Percentiles rank a stretch among this genome's conserved stretches.
phyloP scores from a whole-genome alignment of 2,797 vertebrate genomes.

The Cryptoprocta ferox region DNA sequence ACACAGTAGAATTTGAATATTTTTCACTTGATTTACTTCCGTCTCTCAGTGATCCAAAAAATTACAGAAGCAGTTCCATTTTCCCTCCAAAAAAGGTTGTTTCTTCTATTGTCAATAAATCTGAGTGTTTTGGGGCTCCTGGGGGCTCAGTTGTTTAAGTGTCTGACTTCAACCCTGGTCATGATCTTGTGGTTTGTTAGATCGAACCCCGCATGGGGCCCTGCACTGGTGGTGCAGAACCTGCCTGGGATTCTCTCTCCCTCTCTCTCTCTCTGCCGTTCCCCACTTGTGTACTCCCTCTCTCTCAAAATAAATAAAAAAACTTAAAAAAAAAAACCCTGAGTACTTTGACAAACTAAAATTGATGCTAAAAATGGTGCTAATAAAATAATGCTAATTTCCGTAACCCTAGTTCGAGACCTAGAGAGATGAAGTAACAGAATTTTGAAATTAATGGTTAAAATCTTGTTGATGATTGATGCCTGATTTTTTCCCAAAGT shows the following conservation, averaged over 20 bases:
- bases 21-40: conserved; percentile 2
- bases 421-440: not conserved
- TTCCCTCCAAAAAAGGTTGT: not conserved
- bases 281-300: too few species aligned
- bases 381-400: not conserved
- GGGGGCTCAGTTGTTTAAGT: too few species aligned
- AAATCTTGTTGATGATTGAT: not conserved
- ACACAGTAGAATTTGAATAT: conserved; percentile 1
- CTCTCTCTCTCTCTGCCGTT: too few species aligned
- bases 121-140: not conserved
- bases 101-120: not conserved
- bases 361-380: too few species aligned
- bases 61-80: not conserved
- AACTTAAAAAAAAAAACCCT: too few species aligned
- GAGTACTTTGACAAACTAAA: not conserved
- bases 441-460: conserved; percentile 31
- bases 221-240: too few species aligned
- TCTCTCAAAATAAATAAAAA: too few species aligned
- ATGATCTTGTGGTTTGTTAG: too few species aligned
- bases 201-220: too few species aligned
- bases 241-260: too few species aligned
- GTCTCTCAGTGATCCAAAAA: not conserved
- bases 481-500: not conserved
- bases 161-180: too few species aligned
- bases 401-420: not conserved